phyloP scores from a whole-genome alignment of 2,797 vertebrate species.

The Peromyscus nudipes region DNA sequence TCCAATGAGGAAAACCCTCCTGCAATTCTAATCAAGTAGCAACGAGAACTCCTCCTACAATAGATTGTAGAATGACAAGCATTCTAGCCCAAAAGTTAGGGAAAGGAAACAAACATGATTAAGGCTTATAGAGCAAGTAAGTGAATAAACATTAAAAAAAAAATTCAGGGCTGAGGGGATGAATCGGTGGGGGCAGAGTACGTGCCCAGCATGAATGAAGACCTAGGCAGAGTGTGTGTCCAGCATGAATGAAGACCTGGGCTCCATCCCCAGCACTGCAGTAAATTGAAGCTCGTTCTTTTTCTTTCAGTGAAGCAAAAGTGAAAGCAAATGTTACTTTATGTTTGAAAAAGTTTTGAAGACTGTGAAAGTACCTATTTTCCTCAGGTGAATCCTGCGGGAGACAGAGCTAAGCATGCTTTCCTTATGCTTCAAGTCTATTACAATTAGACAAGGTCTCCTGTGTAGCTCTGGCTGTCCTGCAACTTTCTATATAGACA shows the following conservation, averaged over 20 bases:
- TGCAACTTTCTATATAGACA: background rate
- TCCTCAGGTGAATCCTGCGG: background rate
- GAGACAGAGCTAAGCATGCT: background rate
- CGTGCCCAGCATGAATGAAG: too few relatives aligned
- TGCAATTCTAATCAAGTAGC: background rate
- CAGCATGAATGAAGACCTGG: background rate
- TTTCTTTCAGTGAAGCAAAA: too few relatives aligned
- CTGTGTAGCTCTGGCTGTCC: background rate
- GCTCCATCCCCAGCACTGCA: background rate
- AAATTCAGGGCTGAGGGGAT: background rate
- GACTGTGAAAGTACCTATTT: background rate
- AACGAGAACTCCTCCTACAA: background rate
- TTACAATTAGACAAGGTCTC: background rate
- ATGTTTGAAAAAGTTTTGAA: conserved; percentile 13
- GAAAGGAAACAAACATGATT: background rate
- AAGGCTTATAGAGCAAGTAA: conserved; percentile 11
- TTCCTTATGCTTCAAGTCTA: background rate
- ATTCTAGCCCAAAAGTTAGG: background rate
- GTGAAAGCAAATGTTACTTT: background rate
- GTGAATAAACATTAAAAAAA: background rate
- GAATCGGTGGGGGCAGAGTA: background rate
- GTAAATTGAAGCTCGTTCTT: too few relatives aligned
- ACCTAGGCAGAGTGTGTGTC: too few relatives aligned
- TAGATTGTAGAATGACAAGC: background rate
- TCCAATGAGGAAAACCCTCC: too few relatives aligned